Evolutionary conservation across 2,797 vertebrate species (phyloP).

Genomic region (Chromobotia macracanthus): DNA sequence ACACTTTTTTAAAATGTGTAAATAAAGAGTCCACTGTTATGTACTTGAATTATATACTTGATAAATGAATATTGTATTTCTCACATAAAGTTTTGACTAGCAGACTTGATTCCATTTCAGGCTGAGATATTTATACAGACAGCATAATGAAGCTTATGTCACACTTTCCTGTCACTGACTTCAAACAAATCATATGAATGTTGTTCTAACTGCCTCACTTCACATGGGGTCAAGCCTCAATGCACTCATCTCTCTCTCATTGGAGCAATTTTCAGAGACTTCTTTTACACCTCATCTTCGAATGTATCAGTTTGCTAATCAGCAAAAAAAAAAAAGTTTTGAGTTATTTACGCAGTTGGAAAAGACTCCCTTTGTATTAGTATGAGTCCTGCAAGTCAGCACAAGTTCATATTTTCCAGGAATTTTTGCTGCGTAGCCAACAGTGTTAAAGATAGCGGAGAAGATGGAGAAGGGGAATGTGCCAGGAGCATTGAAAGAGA

Average conservation of each 20-base stretch:
- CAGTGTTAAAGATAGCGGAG: conserved; percentile 65
- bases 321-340: conserved; percentile 64
- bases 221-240: conserved; percentile 41
- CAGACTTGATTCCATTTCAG: conserved; percentile 29
- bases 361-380: conserved; percentile 69
- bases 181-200: conserved; percentile 47
- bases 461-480: conserved; percentile 64
- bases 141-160: conserved; percentile 51
- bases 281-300: conserved; percentile 32
- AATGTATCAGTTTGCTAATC: conserved; percentile 53
- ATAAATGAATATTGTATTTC: neutral
- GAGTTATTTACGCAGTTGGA: conserved; percentile 71
- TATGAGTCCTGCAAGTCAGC: conserved; percentile 71
- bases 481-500: conserved; percentile 69
- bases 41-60: neutral
- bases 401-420: conserved; percentile 82
- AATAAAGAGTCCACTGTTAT: neutral
- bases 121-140: conserved; percentile 51
- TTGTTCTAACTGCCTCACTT: conserved; percentile 45
- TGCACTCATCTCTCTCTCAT: neutral
- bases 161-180: conserved; percentile 47
- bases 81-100: conserved; percentile 11
- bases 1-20: neutral
- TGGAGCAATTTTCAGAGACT: neutral
- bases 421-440: conserved; percentile 74